phyloP scores from a whole-genome alignment of 2,888 invertebrate genomes.

The Chirona hameri region DNA sequence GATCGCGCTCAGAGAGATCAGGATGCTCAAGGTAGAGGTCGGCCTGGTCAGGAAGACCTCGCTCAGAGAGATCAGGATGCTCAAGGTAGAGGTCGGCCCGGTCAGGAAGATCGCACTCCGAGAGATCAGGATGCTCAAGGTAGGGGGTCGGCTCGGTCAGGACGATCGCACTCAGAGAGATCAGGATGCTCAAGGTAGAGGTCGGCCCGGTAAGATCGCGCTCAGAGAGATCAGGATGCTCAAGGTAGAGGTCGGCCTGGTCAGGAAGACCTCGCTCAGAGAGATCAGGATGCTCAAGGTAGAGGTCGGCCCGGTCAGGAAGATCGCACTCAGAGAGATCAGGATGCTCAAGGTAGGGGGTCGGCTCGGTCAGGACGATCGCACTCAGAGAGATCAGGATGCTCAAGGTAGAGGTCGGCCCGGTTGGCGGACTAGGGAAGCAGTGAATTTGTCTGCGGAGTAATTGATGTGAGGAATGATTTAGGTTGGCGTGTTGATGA shows the following conservation, averaged over 20 bases:
- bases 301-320: slow-evolving; percentile 71
- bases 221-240: slow-evolving; percentile 88
- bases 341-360: slow-evolving; percentile 94
- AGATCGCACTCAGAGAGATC: slow-evolving; percentile 92
- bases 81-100: slow-evolving; percentile 88
- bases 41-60: slow-evolving; percentile 91
- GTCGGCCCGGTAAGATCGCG: too few species aligned
- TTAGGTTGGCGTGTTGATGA: too few species aligned
- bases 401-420: slow-evolving; percentile 80
- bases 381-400: slow-evolving; percentile 90
- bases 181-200: slow-evolving; percentile 83
- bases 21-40: slow-evolving; percentile 89
- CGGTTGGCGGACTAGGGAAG: too few species aligned
- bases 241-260: slow-evolving; percentile 79
- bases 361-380: slow-evolving; percentile 90
- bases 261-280: slow-evolving; percentile 89
- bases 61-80: slow-evolving; percentile 84
- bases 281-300: slow-evolving; percentile 95
- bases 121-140: slow-evolving; percentile 92
- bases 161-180: slow-evolving; percentile 92
- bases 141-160: slow-evolving; percentile 93
- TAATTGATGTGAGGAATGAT: too few species aligned
- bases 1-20: slow-evolving; percentile 90
- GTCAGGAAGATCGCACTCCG: slow-evolving; percentile 89
- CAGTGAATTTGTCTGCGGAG: too few species aligned